Conservation (phyloP, 2,797 vertebrate species). For the Sebastolobus altivelis region DNA sequence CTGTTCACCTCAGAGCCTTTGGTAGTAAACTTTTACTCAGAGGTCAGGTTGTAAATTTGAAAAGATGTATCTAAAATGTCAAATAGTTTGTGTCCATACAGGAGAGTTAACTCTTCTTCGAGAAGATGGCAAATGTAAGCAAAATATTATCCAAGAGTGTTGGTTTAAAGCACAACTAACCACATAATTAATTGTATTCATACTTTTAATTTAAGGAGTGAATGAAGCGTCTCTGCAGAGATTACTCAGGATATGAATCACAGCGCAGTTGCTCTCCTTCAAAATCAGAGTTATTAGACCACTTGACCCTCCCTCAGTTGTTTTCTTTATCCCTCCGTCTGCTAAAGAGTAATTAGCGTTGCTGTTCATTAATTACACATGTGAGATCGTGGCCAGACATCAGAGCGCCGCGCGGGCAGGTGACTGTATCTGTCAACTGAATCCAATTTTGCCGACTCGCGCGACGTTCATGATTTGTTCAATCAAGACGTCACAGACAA, state of each 20-base stretch:
- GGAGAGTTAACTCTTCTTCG: neutral
- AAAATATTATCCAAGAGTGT: neutral
- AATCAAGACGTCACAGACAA: conserved; percentile 79
- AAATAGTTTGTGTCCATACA: conserved; percentile 1
- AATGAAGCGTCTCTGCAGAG: conserved; percentile 16
- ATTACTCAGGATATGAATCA: conserved; percentile 11
- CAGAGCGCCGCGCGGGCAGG: conserved; percentile 30
- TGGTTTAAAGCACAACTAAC: neutral
- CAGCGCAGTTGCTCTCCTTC: neutral
- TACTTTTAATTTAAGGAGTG: conserved; percentile 17
- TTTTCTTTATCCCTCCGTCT: conserved; percentile 44
- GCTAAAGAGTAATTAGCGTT: conserved; percentile 77
- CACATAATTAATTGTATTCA: neutral
- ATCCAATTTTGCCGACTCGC: conserved; percentile 80
- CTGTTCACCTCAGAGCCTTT: conserved; percentile 24
- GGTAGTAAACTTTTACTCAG: conserved; percentile 12
- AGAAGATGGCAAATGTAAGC: neutral
- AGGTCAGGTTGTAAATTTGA: conserved; percentile 1
- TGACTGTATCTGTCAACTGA: conserved; percentile 75
- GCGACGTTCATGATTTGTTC: conserved; percentile 74
- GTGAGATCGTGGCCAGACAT: conserved; percentile 55
- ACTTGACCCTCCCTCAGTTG: conserved; percentile 37
- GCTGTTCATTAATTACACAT: conserved; percentile 80
- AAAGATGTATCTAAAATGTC: conserved; percentile 37
- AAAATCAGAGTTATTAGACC: conserved; percentile 43